Percentiles rank a stretch among this genome's conserved stretches.
phyloP scores from a whole-genome alignment of 1,140 invertebrate genomes.

The Neodiprion pinetum region DNA sequence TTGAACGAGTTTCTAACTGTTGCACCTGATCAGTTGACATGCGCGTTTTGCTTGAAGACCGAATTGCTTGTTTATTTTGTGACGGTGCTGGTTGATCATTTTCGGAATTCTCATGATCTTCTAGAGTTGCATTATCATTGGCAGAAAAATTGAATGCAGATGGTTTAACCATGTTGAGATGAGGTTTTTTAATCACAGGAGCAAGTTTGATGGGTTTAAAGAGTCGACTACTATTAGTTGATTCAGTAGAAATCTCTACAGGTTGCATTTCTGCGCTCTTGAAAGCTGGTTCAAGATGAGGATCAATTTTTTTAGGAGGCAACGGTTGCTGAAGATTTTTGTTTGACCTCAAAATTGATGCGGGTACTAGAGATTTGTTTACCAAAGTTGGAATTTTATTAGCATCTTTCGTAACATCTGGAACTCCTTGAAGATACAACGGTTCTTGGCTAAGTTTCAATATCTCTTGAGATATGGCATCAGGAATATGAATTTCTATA shows the following conservation, averaged over 20 bases:
- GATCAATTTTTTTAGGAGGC: conserved; percentile 20
- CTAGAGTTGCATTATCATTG: conserved; percentile 20
- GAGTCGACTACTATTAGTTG: conserved; percentile 13
- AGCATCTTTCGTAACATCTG: conserved; percentile 38
- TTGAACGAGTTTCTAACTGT: no score
- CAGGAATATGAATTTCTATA: neutral
- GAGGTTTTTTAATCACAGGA: conserved; percentile 31
- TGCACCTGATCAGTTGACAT: neutral
- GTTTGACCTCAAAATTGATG: conserved; percentile 39
- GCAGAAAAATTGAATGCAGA: conserved; percentile 30
- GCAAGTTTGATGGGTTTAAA: conserved; percentile 46
- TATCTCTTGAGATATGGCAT: neutral
- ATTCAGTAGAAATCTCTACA: conserved; percentile 26
- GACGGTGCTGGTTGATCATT: neutral
- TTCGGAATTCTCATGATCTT: neutral
- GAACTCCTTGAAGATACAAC: conserved; percentile 42
- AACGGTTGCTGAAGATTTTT: conserved; percentile 42
- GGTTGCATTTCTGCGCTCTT: conserved; percentile 47
- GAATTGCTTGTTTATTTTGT: neutral
- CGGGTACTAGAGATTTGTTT: conserved; percentile 42
- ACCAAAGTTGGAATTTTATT: conserved; percentile 48
- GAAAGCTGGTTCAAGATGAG: conserved; percentile 34
- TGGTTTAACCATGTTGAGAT: conserved; percentile 25
- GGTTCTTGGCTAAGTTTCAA: conserved; percentile 5
- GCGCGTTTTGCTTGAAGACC: neutral